Base-by-base conservation (phyloP, 2,888 invertebrate genomes). In the Phaonia tiefii region DNA sequence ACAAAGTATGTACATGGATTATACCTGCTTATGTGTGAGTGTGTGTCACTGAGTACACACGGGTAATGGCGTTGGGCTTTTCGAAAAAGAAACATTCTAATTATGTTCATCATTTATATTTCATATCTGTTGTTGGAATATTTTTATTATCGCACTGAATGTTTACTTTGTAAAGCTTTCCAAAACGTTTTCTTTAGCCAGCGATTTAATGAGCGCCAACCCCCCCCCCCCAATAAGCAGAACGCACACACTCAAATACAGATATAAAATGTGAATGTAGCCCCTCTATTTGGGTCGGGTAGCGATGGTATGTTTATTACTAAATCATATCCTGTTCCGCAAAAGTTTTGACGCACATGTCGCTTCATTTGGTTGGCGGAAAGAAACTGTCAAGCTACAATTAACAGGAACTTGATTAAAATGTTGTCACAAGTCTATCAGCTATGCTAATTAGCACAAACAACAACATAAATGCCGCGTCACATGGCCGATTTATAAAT, bases 261-360 rank as follows among this genome's bases (percentile, higher is more conserved):
- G 42, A 46, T 31, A 60, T 17, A 60, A 37, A 39, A 7, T 39
- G 10, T 22, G 58, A 1, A 10, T 65, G 56, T 44, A 10, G n/a
- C n/a, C n/a, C 39, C 26, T 20, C 11, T 42, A 25, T 58, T 2
- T 39, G 54, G n/a, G 1, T 51, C 31, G n/a, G 1, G 11, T 2
- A 63, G 66, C 39, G 39, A 49, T 39, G 54, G 42, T 44, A 63
- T 72, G 77, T 72, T 81, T 75, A 75, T 78, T 81, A 78, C 78
- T 73, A 78, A 78, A 75, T 78, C 71, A 81, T 72, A 72, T 81
- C 81, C 78, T 75, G 37, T 72, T 75, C 67, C 71, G 60, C 60
- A 46, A 71, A 71, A 71, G 20, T 72, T n/a, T 4, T 46, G 20
- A 51, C 65, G 42, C 42, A 60, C 51, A 39, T 26, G 31, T 56